Base-by-base conservation (phyloP, 1,140 invertebrate genomes). In the Aphaenogaster rudis region DNA sequence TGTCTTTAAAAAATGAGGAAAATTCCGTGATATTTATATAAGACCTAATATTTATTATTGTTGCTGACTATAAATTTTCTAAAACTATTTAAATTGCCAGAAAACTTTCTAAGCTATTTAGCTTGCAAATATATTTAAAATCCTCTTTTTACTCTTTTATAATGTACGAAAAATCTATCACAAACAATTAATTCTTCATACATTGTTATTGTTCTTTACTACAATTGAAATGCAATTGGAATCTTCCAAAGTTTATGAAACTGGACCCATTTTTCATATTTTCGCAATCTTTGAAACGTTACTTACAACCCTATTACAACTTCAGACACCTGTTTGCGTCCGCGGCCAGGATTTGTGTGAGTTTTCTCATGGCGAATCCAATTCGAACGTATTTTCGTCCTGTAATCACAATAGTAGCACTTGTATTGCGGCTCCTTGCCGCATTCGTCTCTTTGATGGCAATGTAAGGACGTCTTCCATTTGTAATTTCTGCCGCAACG, bases 371-470 rank as follows among this genome's bases (percentile, higher is more conserved):
- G 89, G 5, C 52, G 50, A 50, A 54, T 48, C 89, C 77, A 90
- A 39, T 77, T 48, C 9, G 57, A 36, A 3, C 80, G 59, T 61
- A 84, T 87, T 42, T 74, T 50, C 3, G 76, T 87, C 8, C 2
- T 64, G 33, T 72, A 89, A 9, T 50, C 21, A 39, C 89, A 90
- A 9, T 57, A 71, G 7, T 69, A 28, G 45, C 96, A 96, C 39
- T 82, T 74, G 64, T 94, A 93, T 33, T 95, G 94, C 0, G 94
- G 95, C 42, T 88, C 91, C 79, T 93, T 91, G 11, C 94, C 94
- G 72, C 96, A 96, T 71, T 96, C 96, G 69, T 95, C 96, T 5
- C 94, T 93, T 81, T 95, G 91, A 86, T 96, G 96, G 9, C 95
- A 93, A 21, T 94, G 91, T 67, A 96, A 90, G 3, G 96, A 96